Evolutionary conservation across 1,140 invertebrate genomes (phyloP), one percentile per base, ranked within the genome.

Genomic region (Copidosoma floridanum): DNA sequence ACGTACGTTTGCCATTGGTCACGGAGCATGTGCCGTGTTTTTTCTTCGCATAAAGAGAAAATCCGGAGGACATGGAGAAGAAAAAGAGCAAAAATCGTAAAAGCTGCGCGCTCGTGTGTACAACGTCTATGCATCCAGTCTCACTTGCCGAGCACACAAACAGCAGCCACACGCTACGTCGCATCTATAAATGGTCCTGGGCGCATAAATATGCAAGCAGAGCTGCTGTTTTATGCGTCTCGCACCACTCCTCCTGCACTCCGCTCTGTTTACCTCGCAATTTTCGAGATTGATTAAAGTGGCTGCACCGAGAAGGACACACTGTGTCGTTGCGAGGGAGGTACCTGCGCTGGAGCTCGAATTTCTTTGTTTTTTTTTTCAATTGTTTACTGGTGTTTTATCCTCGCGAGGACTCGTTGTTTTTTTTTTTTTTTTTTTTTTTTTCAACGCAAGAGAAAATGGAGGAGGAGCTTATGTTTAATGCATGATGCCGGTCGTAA

Each of bases 201-300:
- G 16, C 16, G 44, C 65, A 71, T 73, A 73, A 73, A 71, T 72
- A 70, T 73, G 67, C 68, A 71, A 68, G 43, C 65, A 44, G 53
- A 41, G 48, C 21, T 27, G 21, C 26, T 55, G 26, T 61, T 64
- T 63, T 48, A 43, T 62, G 40, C 53, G 47, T 40, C 23, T 21
- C 43, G 63, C 41, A 38, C 57, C 59, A 59, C 29, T 32, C 6
- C 29, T 41, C 44, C 47, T 41, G 16, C 50, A 24, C 6, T 32
- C 6, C 6, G 27, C 43, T 61, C 59, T 65, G 62, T 66, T 71
- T 68, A 67, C 61, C 55, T 65, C 58, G 60, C 68, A 63, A 69
- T 69, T 71, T 69, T 68, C 68, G 51, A 65, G 68, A 71, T 71
- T 70, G 71, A 72, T 72, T 71, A 61, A 56, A 68, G 53, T 56